A percentile compares a stretch with the other conserved stretches of the same genome.
Conservation (phyloP, 2,888 invertebrate genomes). For the Thalpophila matura region DNA sequence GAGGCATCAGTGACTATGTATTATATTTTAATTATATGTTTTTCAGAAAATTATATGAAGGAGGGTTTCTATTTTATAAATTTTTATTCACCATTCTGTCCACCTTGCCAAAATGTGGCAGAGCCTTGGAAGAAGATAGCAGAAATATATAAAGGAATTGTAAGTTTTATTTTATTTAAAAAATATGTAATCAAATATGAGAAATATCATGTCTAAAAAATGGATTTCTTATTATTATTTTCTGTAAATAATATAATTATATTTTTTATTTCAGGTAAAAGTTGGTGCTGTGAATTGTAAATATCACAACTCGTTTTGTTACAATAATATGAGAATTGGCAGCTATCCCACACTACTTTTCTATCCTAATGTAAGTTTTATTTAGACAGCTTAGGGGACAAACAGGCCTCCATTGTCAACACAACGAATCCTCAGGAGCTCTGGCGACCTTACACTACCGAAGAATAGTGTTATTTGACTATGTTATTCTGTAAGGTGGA, state of each 20-base stretch:
- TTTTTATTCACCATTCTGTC: slow-evolving; percentile 96
- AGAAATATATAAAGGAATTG: slow-evolving; percentile 94
- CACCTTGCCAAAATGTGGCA: slow-evolving; percentile 95
- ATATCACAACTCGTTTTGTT: slow-evolving; percentile 95
- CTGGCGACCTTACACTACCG: too few species aligned
- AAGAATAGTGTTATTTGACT: too few species aligned
- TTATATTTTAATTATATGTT: neutral
- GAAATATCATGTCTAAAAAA: neutral
- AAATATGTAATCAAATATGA: neutral
- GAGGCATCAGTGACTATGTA: neutral
- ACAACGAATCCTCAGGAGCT: too few species aligned
- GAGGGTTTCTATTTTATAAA: slow-evolving; percentile 96
- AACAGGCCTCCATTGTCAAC: too few species aligned
- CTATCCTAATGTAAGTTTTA: slow-evolving; percentile 89
- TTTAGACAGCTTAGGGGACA: too few species aligned
- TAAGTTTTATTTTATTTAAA: slow-evolving; percentile 78
- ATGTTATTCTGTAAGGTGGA: too few species aligned
- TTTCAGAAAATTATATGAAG: slow-evolving; percentile 88
- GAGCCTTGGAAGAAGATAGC: slow-evolving; percentile 96
- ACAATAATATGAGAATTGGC: slow-evolving; percentile 92
- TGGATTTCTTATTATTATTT: neutral
- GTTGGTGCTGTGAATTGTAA: slow-evolving; percentile 97
- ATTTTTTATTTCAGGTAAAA: slow-evolving; percentile 84
- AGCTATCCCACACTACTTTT: slow-evolving; percentile 95
- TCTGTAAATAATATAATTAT: neutral